A percentile compares a stretch with the other conserved stretches of the same genome.
Evolutionary conservation across 2,888 invertebrate genomes (phyloP).

Genomic region (Conops quadrifasciatus): DNA sequence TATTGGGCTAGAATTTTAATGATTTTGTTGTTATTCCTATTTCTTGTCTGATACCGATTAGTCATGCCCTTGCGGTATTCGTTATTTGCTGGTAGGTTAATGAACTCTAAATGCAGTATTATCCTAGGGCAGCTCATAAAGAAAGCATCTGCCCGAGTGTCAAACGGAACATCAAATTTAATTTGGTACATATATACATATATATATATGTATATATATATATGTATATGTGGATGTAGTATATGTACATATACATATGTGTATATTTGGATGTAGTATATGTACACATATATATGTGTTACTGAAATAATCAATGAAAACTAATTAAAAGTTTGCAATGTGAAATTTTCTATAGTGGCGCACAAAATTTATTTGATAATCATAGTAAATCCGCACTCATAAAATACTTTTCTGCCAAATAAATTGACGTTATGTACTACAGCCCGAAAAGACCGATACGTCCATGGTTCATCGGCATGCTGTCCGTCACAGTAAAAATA

Average conservation of each 20-base stretch:
- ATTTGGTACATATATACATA: background rate
- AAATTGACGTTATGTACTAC: too few species aligned
- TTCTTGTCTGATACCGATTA: background rate
- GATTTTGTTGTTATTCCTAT: too few species aligned
- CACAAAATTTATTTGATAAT: too few species aligned
- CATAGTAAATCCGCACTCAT: too few species aligned
- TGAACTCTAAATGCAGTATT: background rate
- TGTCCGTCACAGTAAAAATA: too few species aligned
- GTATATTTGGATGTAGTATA: background rate
- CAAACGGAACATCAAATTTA: too few species aligned
- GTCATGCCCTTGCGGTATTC: background rate
- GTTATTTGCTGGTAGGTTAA: slow-evolving; percentile 6
- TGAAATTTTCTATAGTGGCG: too few species aligned
- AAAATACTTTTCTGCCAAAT: too few species aligned
- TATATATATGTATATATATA: background rate
- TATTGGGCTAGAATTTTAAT: too few species aligned
- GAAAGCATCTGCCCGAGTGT: background rate
- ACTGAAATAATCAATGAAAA: background rate
- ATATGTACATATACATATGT: background rate
- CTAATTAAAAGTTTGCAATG: too few species aligned
- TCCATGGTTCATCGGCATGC: too few species aligned
- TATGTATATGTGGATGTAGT: background rate
- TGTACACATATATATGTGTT: background rate
- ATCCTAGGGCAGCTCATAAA: background rate
- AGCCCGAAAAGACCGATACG: too few species aligned